These are phyloP conservation scores for Takifugu bimaculatus DNA, from an alignment of 2,113 vertebrate genomes.

Conservation along the genomic window DNA sequence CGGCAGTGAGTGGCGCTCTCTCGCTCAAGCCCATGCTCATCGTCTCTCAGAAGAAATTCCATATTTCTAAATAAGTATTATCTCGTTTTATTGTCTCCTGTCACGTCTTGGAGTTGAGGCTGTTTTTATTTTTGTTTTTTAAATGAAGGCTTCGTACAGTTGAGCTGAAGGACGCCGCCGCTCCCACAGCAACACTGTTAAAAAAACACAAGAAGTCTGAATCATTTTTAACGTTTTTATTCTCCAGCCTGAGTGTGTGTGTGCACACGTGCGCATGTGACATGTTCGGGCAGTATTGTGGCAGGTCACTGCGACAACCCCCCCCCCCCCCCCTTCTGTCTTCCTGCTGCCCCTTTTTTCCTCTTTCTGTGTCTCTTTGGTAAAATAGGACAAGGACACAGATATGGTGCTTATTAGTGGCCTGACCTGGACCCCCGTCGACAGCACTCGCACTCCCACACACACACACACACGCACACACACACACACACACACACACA, in stretches of 20 bases:
- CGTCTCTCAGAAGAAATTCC: no score
- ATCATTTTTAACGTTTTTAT: no score
- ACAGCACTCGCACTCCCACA: slow-evolving; percentile 3
- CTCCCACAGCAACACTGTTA: no score
- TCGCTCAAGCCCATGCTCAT: not conserved
- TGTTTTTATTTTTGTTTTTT: no score
- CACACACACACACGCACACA: slow-evolving; percentile 9
- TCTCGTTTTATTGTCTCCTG: no score
- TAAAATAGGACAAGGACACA: slow-evolving; percentile 67
- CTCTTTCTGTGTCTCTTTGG: slow-evolving; percentile 8
- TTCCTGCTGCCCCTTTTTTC: slow-evolving; percentile 1
- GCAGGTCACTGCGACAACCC: slow-evolving; percentile 40
- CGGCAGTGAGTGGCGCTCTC: not conserved
- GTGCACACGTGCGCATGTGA: slow-evolving; percentile 29
- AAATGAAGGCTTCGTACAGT: no score
- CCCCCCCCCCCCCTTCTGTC: not conserved
- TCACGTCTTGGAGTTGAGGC: no score
- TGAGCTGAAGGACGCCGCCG: no score
- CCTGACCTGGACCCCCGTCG: slow-evolving; percentile 21
- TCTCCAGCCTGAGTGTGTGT: not conserved
- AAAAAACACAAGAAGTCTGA: no score
- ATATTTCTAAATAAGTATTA: not conserved
- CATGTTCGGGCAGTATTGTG: slow-evolving; percentile 40
- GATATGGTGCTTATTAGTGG: slow-evolving; percentile 53
- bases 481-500: slow-evolving; percentile 18